Conservation (phyloP, 2,113 vertebrate species). For the Urocolius indicus region DNA sequence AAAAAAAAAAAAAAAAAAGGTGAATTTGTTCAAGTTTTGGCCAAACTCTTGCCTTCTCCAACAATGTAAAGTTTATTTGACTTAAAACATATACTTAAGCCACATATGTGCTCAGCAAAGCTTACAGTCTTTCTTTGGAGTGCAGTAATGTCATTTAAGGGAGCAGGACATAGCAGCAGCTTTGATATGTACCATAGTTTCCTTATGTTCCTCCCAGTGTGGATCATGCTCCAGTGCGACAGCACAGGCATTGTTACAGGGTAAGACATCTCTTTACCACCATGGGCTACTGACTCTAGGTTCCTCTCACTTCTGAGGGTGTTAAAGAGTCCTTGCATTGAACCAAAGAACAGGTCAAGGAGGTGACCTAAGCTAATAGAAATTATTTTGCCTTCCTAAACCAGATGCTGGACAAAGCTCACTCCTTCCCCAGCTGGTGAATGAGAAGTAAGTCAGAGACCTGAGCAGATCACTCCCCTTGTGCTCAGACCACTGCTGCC, state of each 20-base stretch:
- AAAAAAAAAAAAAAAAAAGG: neutral
- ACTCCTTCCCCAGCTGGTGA: neutral
- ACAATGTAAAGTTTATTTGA: neutral
- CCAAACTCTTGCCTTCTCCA: neutral
- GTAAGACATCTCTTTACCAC: neutral
- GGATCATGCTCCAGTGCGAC: neutral
- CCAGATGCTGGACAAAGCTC: neutral
- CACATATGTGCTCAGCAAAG: neutral
- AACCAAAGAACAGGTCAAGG: neutral
- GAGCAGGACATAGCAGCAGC: neutral
- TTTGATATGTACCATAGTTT: neutral
- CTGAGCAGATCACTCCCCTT: neutral
- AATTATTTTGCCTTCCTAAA: neutral
- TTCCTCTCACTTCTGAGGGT: neutral
- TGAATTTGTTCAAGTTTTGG: neutral
- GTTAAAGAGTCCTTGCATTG: neutral
- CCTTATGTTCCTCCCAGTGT: neutral
- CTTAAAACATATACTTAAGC: neutral
- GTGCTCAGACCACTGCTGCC: fast-evolving
- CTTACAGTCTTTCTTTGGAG: neutral
- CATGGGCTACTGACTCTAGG: neutral
- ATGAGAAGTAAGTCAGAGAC: neutral
- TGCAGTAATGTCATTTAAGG: neutral
- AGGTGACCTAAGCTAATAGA: neutral
- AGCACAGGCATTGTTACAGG: fast-evolving